Conservation (phyloP, 2,113 vertebrate genomes). For the Sphyrna mokarran region DNA sequence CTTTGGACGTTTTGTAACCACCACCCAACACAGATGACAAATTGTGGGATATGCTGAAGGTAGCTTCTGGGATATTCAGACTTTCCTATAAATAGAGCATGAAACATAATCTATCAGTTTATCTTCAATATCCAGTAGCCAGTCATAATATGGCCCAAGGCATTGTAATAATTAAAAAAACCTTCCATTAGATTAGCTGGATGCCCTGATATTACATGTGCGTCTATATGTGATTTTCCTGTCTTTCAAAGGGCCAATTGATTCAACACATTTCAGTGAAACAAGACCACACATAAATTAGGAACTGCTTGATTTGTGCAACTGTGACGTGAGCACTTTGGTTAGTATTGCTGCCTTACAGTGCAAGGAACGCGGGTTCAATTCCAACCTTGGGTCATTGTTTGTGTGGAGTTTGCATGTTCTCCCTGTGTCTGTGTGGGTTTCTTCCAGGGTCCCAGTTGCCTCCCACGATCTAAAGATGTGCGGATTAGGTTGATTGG, state of each 20-base stretch:
- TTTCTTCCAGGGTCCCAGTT: too few relatives aligned
- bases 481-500: too few relatives aligned
- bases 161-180: neutral
- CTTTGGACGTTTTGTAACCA: neutral
- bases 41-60: neutral
- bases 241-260: neutral
- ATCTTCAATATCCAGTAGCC: neutral
- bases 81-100: neutral
- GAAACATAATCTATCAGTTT: neutral
- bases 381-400: too few relatives aligned
- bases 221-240: neutral
- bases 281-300: neutral
- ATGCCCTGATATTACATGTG: neutral
- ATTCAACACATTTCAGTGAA: neutral
- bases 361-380: too few relatives aligned
- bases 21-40: neutral
- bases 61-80: neutral
- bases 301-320: neutral
- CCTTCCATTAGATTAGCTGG: neutral
- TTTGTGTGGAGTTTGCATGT: too few relatives aligned
- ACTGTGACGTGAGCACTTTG: neutral
- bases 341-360: too few relatives aligned
- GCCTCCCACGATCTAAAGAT: too few relatives aligned
- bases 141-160: neutral
- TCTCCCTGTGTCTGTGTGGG: too few relatives aligned